Conservation (phyloP, 2,797 vertebrate species). For the Holocentrus rufus region DNA sequence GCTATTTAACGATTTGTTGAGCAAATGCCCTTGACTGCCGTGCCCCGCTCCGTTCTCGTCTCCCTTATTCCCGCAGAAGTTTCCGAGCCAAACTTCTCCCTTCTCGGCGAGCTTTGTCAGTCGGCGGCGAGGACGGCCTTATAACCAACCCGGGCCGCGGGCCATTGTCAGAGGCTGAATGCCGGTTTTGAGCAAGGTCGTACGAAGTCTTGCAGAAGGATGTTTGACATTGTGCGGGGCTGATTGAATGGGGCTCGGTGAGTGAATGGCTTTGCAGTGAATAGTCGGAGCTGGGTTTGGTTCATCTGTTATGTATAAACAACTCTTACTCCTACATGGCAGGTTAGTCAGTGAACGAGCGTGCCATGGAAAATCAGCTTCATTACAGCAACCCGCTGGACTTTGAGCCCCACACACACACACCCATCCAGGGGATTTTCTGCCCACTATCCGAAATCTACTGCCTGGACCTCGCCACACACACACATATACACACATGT, state of each 20-base stretch:
- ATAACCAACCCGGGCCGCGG: not conserved
- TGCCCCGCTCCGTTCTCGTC: not conserved
- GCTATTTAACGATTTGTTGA: slow-evolving; percentile 56
- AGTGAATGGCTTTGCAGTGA: slow-evolving; percentile 45
- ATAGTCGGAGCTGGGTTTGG: slow-evolving; percentile 5
- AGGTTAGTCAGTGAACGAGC: slow-evolving; percentile 55
- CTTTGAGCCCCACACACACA: slow-evolving; percentile 29
- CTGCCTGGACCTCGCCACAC: slow-evolving; percentile 30
- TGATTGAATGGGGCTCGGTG: slow-evolving; percentile 19
- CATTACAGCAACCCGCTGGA: slow-evolving; percentile 42
- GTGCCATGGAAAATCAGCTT: slow-evolving; percentile 56
- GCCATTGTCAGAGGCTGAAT: slow-evolving; percentile 37
- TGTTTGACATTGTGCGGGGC: slow-evolving; percentile 32
- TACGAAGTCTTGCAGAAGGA: slow-evolving; percentile 13
- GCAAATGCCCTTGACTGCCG: slow-evolving; percentile 61
- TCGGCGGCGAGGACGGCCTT: slow-evolving; percentile 30
- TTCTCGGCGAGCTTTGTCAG: slow-evolving; percentile 14
- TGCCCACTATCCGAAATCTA: slow-evolving; percentile 29
- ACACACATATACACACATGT: slow-evolving; percentile 1
- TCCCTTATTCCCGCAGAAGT: slow-evolving; percentile 36
- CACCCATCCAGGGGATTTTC: not conserved
- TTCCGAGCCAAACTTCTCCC: slow-evolving; percentile 34
- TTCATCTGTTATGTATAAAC: slow-evolving; percentile 62
- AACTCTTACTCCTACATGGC: slow-evolving; percentile 9
- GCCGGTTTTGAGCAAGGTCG: slow-evolving; percentile 39